phyloP scores from a whole-genome alignment of 2,888 invertebrate species.

The Aplocera efformata region DNA sequence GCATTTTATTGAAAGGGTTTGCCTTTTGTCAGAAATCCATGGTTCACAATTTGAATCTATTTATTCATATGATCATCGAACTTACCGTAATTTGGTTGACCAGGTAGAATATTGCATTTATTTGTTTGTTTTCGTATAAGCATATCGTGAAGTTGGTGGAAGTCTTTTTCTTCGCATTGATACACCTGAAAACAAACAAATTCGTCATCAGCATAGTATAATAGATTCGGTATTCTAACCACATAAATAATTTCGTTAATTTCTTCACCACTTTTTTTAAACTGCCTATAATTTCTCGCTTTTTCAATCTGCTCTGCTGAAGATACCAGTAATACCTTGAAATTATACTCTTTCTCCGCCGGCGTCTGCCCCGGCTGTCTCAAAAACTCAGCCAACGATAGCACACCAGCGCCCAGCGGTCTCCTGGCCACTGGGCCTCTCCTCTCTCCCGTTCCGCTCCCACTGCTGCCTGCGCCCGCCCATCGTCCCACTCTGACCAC shows the following conservation, averaged over 20 bases:
- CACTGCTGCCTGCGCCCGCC: slow-evolving; percentile 74
- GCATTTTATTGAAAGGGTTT: too few species aligned
- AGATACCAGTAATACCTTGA: slow-evolving; percentile 77
- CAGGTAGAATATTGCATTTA: slow-evolving; percentile 90
- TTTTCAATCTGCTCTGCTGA: too few species aligned
- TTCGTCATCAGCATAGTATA: neutral
- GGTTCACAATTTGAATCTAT: too few species aligned
- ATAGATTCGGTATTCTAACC: neutral
- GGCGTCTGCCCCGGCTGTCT: slow-evolving; percentile 78
- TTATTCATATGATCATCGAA: too few species aligned
- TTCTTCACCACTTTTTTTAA: too few species aligned
- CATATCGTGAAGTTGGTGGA: slow-evolving; percentile 93
- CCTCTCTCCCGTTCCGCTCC: slow-evolving; percentile 74
- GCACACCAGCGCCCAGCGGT: slow-evolving; percentile 93
- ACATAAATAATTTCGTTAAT: too few species aligned
- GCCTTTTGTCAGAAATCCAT: too few species aligned
- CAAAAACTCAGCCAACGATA: slow-evolving; percentile 86
- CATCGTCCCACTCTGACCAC: slow-evolving; percentile 94
- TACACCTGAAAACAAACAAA: slow-evolving; percentile 79
- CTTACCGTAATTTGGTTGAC: slow-evolving; percentile 92
- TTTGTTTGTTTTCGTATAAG: slow-evolving; percentile 91
- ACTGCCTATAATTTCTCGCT: too few species aligned
- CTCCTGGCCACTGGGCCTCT: slow-evolving; percentile 82
- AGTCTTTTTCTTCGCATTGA: slow-evolving; percentile 94
- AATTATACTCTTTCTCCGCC: slow-evolving; percentile 89